Percentiles rank a stretch among this genome's conserved stretches.
Evolutionary conservation across 2,888 invertebrate species (phyloP).

Genomic region (Metacarcinus magister): DNA sequence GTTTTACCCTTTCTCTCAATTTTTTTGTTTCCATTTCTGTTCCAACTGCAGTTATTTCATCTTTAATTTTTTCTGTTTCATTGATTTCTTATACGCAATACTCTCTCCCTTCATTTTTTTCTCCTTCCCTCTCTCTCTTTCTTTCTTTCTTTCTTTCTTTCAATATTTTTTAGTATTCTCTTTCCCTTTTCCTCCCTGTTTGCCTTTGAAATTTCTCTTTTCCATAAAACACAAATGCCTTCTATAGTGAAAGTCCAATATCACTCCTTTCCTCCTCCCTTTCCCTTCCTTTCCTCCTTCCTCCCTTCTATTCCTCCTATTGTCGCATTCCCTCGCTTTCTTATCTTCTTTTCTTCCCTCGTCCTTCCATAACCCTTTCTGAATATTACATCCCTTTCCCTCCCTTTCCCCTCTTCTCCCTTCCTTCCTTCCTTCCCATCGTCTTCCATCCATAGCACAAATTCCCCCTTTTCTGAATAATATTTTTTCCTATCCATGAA

Average conservation of each 20-base stretch:
- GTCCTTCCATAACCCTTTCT: neutral
- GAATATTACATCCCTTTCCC: neutral
- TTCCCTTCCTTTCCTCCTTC: neutral
- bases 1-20: neutral
- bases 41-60: neutral
- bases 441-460: too few species aligned
- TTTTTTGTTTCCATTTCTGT: neutral
- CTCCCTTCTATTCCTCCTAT: neutral
- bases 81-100: constrained; percentile 41
- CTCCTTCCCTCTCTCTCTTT: neutral
- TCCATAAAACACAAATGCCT: neutral
- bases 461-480: too few species aligned
- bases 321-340: neutral
- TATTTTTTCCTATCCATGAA: too few species aligned
- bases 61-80: constrained; percentile 51
- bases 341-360: neutral
- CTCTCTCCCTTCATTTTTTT: neutral
- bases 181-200: neutral
- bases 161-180: neutral
- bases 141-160: too few species aligned
- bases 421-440: neutral
- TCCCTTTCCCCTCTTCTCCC: neutral
- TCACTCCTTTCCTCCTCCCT: neutral
- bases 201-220: constrained; percentile 35
- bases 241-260: neutral